phyloP scores from a whole-genome alignment of 2,113 vertebrate genomes.

The Vicugna pacos region DNA sequence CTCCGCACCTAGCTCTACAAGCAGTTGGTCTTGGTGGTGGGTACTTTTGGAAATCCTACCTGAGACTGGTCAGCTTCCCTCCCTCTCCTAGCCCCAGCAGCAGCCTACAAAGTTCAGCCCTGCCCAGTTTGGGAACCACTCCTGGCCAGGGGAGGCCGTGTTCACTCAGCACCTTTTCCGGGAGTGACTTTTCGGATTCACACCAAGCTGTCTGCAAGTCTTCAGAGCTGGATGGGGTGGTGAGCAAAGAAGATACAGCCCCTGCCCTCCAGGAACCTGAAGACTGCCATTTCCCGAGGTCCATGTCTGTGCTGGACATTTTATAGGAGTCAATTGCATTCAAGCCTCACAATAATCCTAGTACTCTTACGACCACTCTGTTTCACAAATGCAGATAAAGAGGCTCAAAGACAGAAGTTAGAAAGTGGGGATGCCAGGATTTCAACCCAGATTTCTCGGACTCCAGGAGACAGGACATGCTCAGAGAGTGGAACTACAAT shows the following conservation, averaged over 20 bases:
- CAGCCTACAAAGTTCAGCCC: not conserved
- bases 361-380: not conserved
- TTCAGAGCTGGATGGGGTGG: rapidly evolving
- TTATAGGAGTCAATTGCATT: not conserved
- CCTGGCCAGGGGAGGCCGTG: not conserved
- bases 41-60: not conserved
- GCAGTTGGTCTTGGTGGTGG: not conserved
- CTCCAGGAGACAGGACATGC: not conserved
- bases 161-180: not conserved
- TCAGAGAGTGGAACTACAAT: not conserved
- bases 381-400: not conserved
- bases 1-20: not conserved
- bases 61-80: not conserved
- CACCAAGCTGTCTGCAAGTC: not conserved
- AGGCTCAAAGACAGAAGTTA: not conserved
- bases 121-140: not conserved
- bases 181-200: not conserved
- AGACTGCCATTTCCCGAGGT: not conserved
- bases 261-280: not conserved
- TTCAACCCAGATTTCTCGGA: not conserved
- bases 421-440: not conserved
- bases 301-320: not conserved
- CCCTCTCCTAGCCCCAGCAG: no score
- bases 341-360: not conserved
- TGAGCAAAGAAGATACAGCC: not conserved